Percentiles rank a stretch among this genome's conserved stretches.
Evolutionary conservation across 2,888 invertebrate species (phyloP).

Genomic region (Drosophila bunnanda): DNA sequence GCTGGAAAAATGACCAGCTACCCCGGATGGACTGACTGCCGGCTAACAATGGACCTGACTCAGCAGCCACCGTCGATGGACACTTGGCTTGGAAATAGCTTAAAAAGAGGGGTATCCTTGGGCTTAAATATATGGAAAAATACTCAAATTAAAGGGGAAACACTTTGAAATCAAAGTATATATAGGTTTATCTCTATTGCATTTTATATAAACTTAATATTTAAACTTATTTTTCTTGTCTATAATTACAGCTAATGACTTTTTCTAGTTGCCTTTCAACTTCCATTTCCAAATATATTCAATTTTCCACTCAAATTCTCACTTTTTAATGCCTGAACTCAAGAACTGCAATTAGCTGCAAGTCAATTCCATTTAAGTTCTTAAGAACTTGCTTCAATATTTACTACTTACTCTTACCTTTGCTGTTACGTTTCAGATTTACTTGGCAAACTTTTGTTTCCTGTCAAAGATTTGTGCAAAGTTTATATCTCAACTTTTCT

Average conservation of each 20-base stretch:
- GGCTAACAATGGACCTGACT: conserved; percentile 35
- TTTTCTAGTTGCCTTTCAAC: conserved; percentile 4
- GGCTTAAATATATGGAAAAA: not conserved
- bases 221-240: not conserved
- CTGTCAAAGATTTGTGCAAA: conserved; percentile 36
- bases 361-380: conserved; percentile 18
- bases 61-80: conserved; percentile 20
- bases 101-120: rapidly evolving
- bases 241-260: not conserved
- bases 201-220: too few species aligned
- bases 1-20: conserved; percentile 50
- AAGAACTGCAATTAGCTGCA: conserved; percentile 19
- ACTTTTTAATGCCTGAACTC: not conserved
- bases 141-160: not conserved
- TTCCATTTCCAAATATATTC: not conserved
- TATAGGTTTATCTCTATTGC: too few species aligned
- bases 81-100: conserved; percentile 32
- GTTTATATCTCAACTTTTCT: conserved; percentile 22
- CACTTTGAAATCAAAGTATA: not conserved
- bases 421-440: conserved; percentile 12
- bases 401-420: conserved; percentile 10
- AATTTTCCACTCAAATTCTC: not conserved
- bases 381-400: conserved; percentile 11
- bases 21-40: conserved; percentile 21
- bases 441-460: conserved; percentile 27